A percentile compares a stretch with the other conserved stretches of the same genome.
Conservation (phyloP, 2,113 vertebrate genomes). For the Upupa epops region DNA sequence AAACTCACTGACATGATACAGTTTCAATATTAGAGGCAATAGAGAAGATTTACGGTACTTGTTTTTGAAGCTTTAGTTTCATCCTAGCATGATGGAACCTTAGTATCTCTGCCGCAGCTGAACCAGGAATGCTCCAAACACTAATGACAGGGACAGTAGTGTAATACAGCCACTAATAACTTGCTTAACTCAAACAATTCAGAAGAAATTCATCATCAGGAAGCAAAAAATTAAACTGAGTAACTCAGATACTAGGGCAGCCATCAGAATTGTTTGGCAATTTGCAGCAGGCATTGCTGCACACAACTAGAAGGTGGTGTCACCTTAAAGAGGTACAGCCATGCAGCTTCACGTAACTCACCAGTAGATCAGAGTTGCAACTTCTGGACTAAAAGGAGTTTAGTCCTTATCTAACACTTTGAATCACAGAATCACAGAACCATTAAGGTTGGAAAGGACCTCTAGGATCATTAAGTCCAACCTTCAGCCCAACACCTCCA, state of each 20-base stretch:
- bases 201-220: background rate
- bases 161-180: background rate
- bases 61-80: constrained; percentile 41
- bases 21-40: background rate
- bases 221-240: background rate
- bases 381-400: background rate
- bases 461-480: no score
- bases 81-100: background rate
- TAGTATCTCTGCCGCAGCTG: background rate
- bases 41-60: constrained; percentile 28
- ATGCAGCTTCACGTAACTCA: background rate
- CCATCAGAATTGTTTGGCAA: background rate
- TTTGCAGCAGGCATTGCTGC: background rate
- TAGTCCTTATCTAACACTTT: background rate
- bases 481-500: no score
- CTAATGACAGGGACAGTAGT: background rate
- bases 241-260: background rate
- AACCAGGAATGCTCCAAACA: background rate
- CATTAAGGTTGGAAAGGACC: no score
- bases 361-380: background rate
- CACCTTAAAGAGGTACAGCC: background rate
- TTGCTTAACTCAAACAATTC: background rate
- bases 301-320: background rate
- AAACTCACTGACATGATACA: background rate
- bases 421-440: no score